These are phyloP conservation scores for Sphenodon punctatus DNA, from an alignment of 2,797 vertebrate genomes.

Conservation along the genomic window DNA sequence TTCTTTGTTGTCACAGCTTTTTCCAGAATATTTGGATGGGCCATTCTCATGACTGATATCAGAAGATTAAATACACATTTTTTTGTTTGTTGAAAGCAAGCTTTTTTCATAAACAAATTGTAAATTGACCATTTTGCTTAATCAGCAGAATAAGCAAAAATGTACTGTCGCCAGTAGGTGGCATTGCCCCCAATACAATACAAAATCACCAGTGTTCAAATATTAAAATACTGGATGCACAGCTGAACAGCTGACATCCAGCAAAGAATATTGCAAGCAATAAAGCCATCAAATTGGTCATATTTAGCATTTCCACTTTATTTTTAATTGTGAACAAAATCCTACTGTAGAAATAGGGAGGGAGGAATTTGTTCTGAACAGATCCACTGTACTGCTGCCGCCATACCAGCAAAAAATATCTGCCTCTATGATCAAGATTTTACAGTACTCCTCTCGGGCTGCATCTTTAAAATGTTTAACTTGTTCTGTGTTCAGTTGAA, in stretches of 20 bases:
- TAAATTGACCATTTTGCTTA: background rate
- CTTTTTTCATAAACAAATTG: background rate
- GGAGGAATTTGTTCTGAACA: background rate
- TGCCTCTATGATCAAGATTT: background rate
- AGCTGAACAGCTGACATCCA: background rate
- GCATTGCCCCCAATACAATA: slow-evolving; percentile 70
- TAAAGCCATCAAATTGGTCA: background rate
- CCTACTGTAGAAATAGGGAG: background rate
- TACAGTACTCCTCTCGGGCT: background rate
- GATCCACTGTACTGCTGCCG: background rate
- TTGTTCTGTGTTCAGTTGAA: background rate
- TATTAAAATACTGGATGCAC: background rate
- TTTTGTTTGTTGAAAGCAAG: background rate
- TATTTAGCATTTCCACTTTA: background rate
- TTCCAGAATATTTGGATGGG: too few relatives aligned
- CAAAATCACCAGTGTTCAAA: background rate
- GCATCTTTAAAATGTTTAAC: background rate
- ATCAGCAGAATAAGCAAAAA: background rate
- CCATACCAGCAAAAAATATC: background rate
- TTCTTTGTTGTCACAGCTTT: too few relatives aligned
- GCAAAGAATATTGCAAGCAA: background rate
- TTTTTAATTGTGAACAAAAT: background rate
- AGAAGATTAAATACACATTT: background rate
- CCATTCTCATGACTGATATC: too few relatives aligned
- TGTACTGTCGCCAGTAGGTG: slow-evolving; percentile 71